Percentiles rank a stretch among this genome's conserved stretches.
These are phyloP conservation scores for Dipodomys ordii DNA, from an alignment of 2,113 vertebrate genomes.

Conservation along the genomic window DNA sequence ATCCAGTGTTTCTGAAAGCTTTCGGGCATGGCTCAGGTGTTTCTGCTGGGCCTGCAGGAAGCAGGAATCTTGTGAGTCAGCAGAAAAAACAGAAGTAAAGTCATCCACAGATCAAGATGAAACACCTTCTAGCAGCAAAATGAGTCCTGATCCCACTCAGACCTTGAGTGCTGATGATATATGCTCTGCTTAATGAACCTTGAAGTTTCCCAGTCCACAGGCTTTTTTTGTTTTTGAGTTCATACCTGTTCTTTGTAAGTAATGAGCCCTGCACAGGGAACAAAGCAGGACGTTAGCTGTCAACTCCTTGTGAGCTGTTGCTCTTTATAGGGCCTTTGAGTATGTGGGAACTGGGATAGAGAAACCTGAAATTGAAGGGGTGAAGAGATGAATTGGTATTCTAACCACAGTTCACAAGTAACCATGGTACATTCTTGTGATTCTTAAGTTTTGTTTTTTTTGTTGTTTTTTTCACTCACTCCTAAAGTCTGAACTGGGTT, in stretches of 20 bases:
- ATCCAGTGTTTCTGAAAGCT: slow-evolving; percentile 90
- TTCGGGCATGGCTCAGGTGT: slow-evolving; percentile 89
- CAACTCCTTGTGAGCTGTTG: slow-evolving; percentile 36
- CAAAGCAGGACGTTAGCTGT: slow-evolving; percentile 54
- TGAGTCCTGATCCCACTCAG: slow-evolving; percentile 84
- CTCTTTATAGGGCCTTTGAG: slow-evolving; percentile 49
- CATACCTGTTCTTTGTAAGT: slow-evolving; percentile 47
- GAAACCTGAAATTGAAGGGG: neutral
- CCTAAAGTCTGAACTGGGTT: slow-evolving; percentile 33
- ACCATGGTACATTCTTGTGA: slow-evolving; percentile 19
- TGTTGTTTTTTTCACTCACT: slow-evolving; percentile 26
- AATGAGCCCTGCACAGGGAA: slow-evolving; percentile 33
- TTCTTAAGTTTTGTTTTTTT: neutral
- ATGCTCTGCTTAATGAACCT: slow-evolving; percentile 83
- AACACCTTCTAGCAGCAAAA: slow-evolving; percentile 75
- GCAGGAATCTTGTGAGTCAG: slow-evolving; percentile 63
- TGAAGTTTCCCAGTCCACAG: slow-evolving; percentile 68
- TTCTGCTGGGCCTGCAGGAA: slow-evolving; percentile 85
- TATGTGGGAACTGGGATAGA: slow-evolving; percentile 39
- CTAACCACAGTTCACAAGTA: slow-evolving; percentile 15
- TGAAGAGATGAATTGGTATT: neutral
- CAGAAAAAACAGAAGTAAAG: slow-evolving; percentile 81
- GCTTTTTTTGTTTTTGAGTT: slow-evolving; percentile 49
- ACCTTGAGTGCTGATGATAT: slow-evolving; percentile 81
- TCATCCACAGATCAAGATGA: slow-evolving; percentile 71